Evolutionary conservation across 2,888 invertebrate species (phyloP).

Genomic region (Machimus rusticus): DNA sequence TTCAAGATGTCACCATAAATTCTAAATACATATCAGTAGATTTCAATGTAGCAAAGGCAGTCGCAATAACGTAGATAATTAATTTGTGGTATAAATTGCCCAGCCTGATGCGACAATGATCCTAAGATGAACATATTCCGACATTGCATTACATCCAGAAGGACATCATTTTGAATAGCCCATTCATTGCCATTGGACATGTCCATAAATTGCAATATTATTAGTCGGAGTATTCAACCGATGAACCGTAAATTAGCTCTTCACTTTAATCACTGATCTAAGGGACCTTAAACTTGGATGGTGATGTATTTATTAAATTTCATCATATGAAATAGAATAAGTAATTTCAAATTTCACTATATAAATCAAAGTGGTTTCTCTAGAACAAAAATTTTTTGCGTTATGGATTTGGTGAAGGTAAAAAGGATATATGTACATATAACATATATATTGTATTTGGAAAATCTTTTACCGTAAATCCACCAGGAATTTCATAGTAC

Average conservation of each 20-base stretch:
- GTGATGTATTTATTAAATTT: not conserved
- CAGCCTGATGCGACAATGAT: not conserved
- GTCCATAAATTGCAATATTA: not conserved
- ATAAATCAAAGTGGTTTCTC: not conserved
- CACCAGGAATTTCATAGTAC: constrained; percentile 59
- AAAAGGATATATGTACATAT: not conserved
- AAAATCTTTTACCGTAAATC: constrained; percentile 60
- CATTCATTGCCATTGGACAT: not conserved
- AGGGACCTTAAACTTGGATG: not conserved
- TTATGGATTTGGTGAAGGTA: not conserved
- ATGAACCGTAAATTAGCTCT: not conserved
- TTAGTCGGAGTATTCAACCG: not conserved
- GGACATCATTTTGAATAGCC: not conserved
- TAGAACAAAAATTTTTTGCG: not conserved
- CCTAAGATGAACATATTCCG: not conserved
- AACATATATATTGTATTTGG: not conserved
- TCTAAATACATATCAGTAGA: not conserved
- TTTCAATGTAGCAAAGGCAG: not conserved
- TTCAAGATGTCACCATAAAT: not conserved
- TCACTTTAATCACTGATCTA: not conserved
- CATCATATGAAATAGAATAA: not conserved
- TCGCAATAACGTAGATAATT: not conserved
- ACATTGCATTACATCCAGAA: not conserved
- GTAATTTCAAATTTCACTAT: not conserved
- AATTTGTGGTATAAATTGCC: not conserved